Percentiles rank a stretch among this genome's conserved stretches.
phyloP scores from a whole-genome alignment of 2,888 invertebrate genomes.

The Hirtodrosophila histrioides region DNA sequence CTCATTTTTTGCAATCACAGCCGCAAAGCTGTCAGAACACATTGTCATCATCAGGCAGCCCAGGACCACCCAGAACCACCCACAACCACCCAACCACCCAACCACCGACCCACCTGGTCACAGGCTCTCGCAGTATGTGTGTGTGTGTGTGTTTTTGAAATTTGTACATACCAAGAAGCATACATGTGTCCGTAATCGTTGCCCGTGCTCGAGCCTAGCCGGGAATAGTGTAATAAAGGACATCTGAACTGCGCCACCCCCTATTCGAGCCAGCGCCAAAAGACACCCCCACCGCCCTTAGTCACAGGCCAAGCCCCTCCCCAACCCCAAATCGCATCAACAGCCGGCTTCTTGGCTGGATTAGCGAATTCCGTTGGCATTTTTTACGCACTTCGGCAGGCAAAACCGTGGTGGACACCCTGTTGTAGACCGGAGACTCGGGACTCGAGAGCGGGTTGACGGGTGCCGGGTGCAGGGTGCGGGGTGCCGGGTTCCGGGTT shows the following conservation, averaged over 20 bases:
- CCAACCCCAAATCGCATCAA: constrained; percentile 2
- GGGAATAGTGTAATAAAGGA: constrained; percentile 78
- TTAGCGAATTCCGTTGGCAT: constrained; percentile 77
- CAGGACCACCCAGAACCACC: constrained; percentile 24
- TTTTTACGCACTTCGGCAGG: constrained; percentile 59
- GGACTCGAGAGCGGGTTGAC: not conserved
- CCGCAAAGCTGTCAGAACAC: constrained; percentile 75
- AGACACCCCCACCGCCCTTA: not conserved
- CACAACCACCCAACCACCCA: not conserved
- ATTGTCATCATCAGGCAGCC: constrained; percentile 73
- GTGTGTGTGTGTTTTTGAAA: constrained; percentile 12
- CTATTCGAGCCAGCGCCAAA: not conserved
- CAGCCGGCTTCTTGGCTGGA: constrained; percentile 52
- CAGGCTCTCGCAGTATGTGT: constrained; percentile 42
- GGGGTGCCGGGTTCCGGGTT: not conserved
- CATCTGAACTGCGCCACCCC: constrained; percentile 53
- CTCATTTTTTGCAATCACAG: constrained; percentile 80
- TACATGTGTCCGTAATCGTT: constrained; percentile 72
- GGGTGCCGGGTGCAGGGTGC: not conserved
- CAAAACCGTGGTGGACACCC: constrained; percentile 63
- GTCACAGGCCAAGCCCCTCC: not conserved
- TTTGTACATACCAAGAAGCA: constrained; percentile 37
- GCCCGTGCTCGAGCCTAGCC: constrained; percentile 36
- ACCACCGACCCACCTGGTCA: constrained; percentile 63
- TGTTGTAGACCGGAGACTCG: constrained; percentile 16